Conservation (phyloP, 2,113 vertebrate species). For the Actenoides lindsayi region DNA sequence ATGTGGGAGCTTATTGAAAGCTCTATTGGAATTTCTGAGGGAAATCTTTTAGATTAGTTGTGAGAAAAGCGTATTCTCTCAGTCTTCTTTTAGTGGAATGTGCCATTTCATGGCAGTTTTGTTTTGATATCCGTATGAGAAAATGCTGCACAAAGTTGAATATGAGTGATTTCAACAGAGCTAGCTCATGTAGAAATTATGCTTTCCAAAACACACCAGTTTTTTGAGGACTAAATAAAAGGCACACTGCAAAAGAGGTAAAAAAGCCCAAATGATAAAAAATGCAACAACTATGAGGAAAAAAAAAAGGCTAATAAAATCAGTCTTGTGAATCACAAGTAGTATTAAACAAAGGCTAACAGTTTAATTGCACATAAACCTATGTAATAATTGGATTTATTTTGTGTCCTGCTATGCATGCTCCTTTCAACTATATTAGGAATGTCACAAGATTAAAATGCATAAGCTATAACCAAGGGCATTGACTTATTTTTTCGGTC, state of each 20-base stretch:
- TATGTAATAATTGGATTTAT: conserved; percentile 36
- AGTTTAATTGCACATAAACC: conserved; percentile 42
- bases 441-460: conserved; percentile 2
- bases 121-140: neutral
- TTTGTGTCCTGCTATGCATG: neutral
- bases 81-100: neutral
- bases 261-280: neutral
- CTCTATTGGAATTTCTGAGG: neutral
- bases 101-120: neutral
- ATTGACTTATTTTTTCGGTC: conserved; percentile 5
- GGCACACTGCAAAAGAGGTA: neutral
- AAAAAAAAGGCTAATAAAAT: neutral
- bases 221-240: conserved; percentile 11
- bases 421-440: neutral
- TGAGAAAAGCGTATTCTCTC: neutral
- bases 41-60: neutral
- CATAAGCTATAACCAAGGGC: conserved; percentile 1
- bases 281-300: neutral
- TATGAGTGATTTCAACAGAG: neutral
- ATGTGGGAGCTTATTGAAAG: neutral
- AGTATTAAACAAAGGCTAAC: neutral
- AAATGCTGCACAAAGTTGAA: neutral
- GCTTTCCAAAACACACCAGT: neutral
- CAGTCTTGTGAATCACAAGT: neutral
- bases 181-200: neutral